Conservation (phyloP, 2,888 invertebrate species). For the Ceraclea dissimilis region DNA sequence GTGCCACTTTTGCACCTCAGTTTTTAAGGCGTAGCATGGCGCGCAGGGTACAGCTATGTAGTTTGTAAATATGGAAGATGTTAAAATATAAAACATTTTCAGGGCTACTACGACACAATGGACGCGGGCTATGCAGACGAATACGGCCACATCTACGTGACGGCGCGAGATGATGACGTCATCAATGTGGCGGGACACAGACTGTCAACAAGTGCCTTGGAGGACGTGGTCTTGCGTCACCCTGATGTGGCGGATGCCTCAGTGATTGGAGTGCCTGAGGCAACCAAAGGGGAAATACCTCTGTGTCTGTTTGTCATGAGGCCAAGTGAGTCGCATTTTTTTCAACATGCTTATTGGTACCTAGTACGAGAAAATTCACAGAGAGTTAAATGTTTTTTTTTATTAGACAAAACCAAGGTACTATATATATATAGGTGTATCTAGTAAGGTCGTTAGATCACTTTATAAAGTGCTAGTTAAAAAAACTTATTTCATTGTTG, state of each 20-base stretch:
- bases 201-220: conserved; percentile 80
- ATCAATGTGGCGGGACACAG: conserved; percentile 94
- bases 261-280: conserved; percentile 84
- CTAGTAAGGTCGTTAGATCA: no score
- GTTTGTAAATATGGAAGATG: no score
- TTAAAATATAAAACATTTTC: no score
- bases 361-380: no score
- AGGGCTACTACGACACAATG: conserved; percentile 93
- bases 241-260: conserved; percentile 79
- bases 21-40: no score
- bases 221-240: conserved; percentile 85
- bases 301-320: conserved; percentile 78
- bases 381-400: background rate
- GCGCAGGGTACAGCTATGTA: no score
- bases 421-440: background rate
- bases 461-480: no score
- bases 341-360: no score
- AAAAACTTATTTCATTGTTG: no score
- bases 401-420: background rate
- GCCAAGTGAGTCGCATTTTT: conserved; percentile 32
- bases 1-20: no score
- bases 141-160: conserved; percentile 79
- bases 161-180: conserved; percentile 87
- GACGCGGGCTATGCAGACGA: conserved; percentile 85
- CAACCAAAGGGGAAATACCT: conserved; percentile 85